Conservation (phyloP, 2,113 vertebrate species). For the Myodes glareolus region DNA sequence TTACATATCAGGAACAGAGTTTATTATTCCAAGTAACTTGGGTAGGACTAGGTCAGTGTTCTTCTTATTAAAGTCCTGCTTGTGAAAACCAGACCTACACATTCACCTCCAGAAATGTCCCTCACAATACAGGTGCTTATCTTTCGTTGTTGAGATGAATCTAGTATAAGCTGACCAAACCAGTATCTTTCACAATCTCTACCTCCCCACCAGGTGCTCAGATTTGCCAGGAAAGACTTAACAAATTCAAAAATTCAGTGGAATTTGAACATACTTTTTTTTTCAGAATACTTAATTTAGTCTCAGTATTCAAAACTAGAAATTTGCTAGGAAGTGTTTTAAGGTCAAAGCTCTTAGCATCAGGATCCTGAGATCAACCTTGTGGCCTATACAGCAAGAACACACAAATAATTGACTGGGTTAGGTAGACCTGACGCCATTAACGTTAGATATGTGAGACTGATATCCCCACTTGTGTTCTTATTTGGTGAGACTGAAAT, state of each 20-base stretch:
- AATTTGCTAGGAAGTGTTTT: background rate
- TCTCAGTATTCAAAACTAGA: slow-evolving; percentile 13
- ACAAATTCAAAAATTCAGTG: background rate
- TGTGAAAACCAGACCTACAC: background rate
- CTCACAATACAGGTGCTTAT: background rate
- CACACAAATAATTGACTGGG: background rate
- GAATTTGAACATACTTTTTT: background rate
- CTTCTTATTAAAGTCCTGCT: background rate
- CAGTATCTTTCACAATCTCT: background rate
- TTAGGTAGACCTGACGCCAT: background rate
- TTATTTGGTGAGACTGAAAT: slow-evolving; percentile 34
- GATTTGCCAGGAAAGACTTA: background rate
- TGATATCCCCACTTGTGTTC: background rate
- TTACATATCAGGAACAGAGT: background rate
- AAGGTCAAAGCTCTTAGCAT: background rate
- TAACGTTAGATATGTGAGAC: background rate
- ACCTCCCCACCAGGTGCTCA: background rate
- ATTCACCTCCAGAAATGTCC: background rate
- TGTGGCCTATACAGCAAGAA: background rate
- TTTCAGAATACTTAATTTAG: background rate
- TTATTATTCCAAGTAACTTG: background rate
- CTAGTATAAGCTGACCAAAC: background rate
- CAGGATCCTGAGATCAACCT: background rate
- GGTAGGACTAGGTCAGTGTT: background rate
- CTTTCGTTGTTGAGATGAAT: background rate